Conservation (phyloP, 2,113 vertebrate genomes). For the Ageneiosus marmoratus region DNA sequence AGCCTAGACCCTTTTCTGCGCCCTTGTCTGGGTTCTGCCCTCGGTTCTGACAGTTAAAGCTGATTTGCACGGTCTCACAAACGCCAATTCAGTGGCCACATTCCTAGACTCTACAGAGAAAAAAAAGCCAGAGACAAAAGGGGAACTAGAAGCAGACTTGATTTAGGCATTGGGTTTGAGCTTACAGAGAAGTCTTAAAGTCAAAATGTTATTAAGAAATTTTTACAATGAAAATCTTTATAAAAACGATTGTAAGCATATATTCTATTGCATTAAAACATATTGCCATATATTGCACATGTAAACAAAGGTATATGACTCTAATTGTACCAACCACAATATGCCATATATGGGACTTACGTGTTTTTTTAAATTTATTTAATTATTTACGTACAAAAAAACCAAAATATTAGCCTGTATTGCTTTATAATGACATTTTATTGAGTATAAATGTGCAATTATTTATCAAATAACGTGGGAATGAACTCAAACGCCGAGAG, state of each 20-base stretch:
- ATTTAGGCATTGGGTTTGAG: conserved; percentile 64
- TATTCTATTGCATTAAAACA: neutral
- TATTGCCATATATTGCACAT: neutral
- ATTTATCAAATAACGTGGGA: conserved; percentile 2
- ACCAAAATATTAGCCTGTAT: neutral
- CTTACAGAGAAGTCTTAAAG: conserved; percentile 62
- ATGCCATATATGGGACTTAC: neutral
- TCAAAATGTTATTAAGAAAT: conserved; percentile 64
- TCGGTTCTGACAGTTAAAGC: conserved; percentile 76
- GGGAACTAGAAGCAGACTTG: conserved; percentile 66
- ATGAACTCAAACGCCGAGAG: conserved; percentile 52
- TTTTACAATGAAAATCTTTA: neutral
- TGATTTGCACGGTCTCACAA: conserved; percentile 79
- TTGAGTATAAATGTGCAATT: neutral
- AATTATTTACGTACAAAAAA: too few relatives aligned
- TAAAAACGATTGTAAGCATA: conserved; percentile 4
- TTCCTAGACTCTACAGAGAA: conserved; percentile 75
- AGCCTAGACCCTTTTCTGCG: conserved; percentile 66
- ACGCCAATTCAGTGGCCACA: conserved; percentile 66
- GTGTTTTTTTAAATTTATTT: neutral
- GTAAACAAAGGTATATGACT: neutral
- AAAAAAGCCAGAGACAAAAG: conserved; percentile 70
- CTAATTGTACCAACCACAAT: neutral
- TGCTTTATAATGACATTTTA: neutral
- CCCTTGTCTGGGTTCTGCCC: conserved; percentile 74